Conservation (phyloP, 2,888 invertebrate genomes). For the Gerosis bhagava region DNA sequence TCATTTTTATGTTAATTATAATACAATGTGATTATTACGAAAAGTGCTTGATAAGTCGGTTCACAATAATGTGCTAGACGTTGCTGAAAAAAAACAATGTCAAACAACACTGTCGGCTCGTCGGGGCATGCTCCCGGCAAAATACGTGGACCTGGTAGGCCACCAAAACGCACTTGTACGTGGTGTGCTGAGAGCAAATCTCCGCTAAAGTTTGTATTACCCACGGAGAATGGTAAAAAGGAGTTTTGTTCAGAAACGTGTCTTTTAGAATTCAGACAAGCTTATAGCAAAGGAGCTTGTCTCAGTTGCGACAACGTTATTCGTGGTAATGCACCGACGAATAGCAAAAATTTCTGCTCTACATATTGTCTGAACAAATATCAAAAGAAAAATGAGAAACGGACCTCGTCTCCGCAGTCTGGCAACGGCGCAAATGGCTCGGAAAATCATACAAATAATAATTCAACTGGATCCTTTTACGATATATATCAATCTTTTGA, state of each 20-base stretch:
- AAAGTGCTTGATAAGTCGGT: constrained; percentile 35
- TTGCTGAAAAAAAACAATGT: constrained; percentile 56
- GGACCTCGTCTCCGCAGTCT: constrained; percentile 78
- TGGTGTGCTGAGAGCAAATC: constrained; percentile 94
- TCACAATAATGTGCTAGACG: constrained; percentile 59
- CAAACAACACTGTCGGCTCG: constrained; percentile 78
- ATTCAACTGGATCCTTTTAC: constrained; percentile 88
- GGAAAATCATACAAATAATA: constrained; percentile 72
- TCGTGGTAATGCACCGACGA: constrained; percentile 87
- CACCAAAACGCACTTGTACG: constrained; percentile 91
- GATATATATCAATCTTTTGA: constrained; percentile 92
- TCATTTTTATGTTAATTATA: constrained; percentile 30
- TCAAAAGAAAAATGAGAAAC: constrained; percentile 87
- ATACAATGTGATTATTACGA: constrained; percentile 54
- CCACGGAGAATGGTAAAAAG: constrained; percentile 94
- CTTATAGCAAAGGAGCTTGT: constrained; percentile 94
- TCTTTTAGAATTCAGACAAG: constrained; percentile 93
- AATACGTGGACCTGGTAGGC: constrained; percentile 88
- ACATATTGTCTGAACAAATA: constrained; percentile 92
- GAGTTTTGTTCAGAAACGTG: constrained; percentile 96
- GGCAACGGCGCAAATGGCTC: constrained; percentile 75
- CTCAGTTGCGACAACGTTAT: constrained; percentile 94
- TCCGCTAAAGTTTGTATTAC: constrained; percentile 92
- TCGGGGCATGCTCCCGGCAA: constrained; percentile 82
- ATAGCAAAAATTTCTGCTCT: constrained; percentile 92